Conservation (phyloP, 2,797 vertebrate species). For the Moxostoma hubbsi region DNA sequence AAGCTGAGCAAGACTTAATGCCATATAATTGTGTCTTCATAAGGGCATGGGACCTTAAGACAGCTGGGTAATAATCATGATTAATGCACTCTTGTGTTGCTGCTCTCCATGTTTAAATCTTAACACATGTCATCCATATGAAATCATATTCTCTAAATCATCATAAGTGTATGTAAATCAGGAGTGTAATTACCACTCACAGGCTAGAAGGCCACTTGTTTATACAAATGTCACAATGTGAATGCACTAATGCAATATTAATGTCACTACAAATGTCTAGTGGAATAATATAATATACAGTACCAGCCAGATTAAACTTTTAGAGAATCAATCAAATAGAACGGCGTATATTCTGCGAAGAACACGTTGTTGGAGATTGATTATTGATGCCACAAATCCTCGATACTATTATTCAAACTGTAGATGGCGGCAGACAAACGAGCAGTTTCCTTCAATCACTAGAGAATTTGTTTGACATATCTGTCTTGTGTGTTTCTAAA, state of each 20-base stretch:
- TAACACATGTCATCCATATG: neutral
- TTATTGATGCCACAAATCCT: neutral
- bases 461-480: too few relatives aligned
- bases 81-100: neutral
- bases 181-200: neutral
- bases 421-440: neutral
- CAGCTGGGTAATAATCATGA: neutral
- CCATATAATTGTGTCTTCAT: neutral
- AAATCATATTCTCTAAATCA: neutral
- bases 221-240: neutral
- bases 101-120: neutral
- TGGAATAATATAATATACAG: neutral
- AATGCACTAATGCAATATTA: neutral
- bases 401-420: neutral
- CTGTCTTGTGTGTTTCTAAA: neutral
- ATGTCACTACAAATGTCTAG: neutral
- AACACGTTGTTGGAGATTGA: neutral
- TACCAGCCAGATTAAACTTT: neutral
- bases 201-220: neutral
- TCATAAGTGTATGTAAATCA: neutral
- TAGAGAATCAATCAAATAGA: neutral
- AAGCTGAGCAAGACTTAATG: neutral
- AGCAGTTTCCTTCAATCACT: neutral
- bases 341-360: neutral
- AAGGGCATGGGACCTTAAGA: neutral